Evolutionary conservation across 2,888 invertebrate species (phyloP), one percentile per base, ranked within the genome.

Genomic region (Orchestes rusci): DNA sequence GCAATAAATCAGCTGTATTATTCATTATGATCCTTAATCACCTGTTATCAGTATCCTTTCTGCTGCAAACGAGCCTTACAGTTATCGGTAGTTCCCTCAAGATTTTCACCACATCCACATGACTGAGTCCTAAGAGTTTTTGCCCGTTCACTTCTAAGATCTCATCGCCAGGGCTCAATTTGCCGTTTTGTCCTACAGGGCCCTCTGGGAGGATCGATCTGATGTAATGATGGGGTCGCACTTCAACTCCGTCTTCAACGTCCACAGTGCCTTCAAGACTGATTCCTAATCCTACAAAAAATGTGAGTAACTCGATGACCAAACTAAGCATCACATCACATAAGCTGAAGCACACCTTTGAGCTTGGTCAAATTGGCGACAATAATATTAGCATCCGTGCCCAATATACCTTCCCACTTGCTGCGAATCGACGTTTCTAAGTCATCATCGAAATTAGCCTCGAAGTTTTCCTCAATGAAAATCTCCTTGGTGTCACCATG

Each of bases 251-350:
- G 57, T 90, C 87, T 71, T 97, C 96, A 16, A 99, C 95, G 64
- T 99, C 97, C 10, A 96, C 97, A 0, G 97, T 99, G 20, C 99
- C 97, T 71, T 97, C 96, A 52, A 97, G 75, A 67, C 94, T 96
- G 60, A 99, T 95, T 3, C 97, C 97, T 52, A 99, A 77, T 23
- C 61, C 55, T 56, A 36, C 13, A 28, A 40, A 18, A 17, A 15
- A 7, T 23, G 10, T 23, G 10, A 23, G 10, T 7, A 23, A 23
- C 5, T 7, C 23, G 10, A 5, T 23, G 7, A 23, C 5, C 5
- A 23, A 7, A 23, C 23, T 7, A 23, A 7, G 5, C 10, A 23
- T 7, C 23, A 23, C 10, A 7, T 10, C 23, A 5, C 10, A 7
- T 7, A 23, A 23, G 23, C 10, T 7, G 5, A 23, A 23, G 5